phyloP scores from a whole-genome alignment of 2,113 vertebrate genomes.

The Catagonus wagneri region DNA sequence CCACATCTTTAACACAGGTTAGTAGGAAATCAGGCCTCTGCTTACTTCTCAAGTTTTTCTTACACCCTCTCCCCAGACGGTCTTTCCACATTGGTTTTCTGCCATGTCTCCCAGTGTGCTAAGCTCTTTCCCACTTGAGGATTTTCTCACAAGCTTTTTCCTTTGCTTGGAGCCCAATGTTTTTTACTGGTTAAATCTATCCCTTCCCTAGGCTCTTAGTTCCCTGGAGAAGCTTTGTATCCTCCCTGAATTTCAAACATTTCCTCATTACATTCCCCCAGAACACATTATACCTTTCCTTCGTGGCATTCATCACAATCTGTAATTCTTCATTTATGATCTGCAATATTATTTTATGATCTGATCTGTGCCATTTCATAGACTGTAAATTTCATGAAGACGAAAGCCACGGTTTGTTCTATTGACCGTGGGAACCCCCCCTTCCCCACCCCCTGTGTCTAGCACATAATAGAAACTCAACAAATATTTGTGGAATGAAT shows the following conservation, averaged over 20 bases:
- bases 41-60: background rate
- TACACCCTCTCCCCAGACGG: fast-evolving
- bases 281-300: background rate
- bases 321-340: background rate
- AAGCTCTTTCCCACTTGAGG: background rate
- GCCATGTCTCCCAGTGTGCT: background rate
- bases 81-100: background rate
- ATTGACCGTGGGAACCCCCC: background rate
- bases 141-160: background rate
- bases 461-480: background rate
- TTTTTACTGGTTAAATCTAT: background rate
- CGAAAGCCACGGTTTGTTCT: background rate
- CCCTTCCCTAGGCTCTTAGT: background rate
- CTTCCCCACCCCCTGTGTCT: background rate
- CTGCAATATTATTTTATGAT: background rate
- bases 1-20: background rate
- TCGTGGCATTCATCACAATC: background rate
- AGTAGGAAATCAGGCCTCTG: background rate
- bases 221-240: background rate
- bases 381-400: background rate
- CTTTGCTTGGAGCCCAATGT: background rate
- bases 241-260: background rate
- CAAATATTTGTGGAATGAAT: background rate
- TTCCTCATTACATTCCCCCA: background rate
- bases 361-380: background rate